Percentiles rank a stretch among this genome's conserved stretches.
Conservation (phyloP, 2,797 vertebrate species). For the Margarornis squamiger region DNA sequence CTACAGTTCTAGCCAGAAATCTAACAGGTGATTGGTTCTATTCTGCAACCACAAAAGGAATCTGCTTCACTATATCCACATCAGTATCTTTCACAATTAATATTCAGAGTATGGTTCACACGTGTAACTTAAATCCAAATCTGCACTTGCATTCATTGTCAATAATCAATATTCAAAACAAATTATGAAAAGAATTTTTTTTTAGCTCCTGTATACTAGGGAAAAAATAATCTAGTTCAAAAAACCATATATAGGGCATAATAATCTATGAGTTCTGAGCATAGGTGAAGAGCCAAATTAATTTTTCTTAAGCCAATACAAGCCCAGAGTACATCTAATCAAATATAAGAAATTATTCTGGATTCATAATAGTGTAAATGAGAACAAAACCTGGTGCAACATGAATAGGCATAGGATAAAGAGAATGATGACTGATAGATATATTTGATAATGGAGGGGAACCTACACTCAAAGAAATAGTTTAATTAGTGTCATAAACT, state of each 20-base stretch:
- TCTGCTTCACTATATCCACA: neutral
- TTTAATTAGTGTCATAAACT: constrained; percentile 9
- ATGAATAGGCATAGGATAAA: neutral
- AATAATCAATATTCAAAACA: neutral
- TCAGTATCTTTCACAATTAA: neutral
- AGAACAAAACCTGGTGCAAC: neutral
- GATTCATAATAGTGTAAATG: neutral
- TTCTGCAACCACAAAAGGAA: neutral
- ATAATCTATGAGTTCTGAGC: neutral
- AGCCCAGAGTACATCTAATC: neutral
- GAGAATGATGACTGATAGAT: neutral
- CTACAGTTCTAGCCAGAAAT: neutral
- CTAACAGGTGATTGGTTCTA: neutral
- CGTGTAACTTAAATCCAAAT: neutral
- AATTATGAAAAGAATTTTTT: neutral
- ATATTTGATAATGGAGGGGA: neutral
- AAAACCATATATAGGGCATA: neutral
- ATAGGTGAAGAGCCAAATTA: neutral
- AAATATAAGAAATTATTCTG: neutral
- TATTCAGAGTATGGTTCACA: neutral
- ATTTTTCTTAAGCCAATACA: neutral
- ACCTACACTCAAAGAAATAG: neutral
- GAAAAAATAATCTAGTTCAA: neutral
- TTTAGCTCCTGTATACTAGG: neutral
- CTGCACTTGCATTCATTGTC: neutral